Conservation (phyloP, 2,888 invertebrate genomes). For the Rhingia rostrata region DNA sequence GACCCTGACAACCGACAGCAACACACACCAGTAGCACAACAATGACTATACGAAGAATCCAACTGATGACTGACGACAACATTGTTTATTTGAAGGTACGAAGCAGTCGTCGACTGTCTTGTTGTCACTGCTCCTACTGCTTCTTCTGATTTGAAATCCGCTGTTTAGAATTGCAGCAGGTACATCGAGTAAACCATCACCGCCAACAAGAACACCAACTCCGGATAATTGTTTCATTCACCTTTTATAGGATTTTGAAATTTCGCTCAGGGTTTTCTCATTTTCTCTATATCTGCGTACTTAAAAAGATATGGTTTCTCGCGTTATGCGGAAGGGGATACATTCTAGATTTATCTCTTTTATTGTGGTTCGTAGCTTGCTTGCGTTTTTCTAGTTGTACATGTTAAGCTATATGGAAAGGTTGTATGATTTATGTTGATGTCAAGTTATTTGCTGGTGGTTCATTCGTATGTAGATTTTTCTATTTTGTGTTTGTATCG, state of each 20-base stretch:
- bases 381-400: not conserved
- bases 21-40: slow-evolving; percentile 11
- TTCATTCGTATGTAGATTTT: not conserved
- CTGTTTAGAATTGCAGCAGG: slow-evolving; percentile 30
- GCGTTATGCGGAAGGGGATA: slow-evolving; percentile 10
- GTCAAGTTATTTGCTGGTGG: not conserved
- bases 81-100: slow-evolving; percentile 17
- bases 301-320: not conserved
- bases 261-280: slow-evolving; percentile 17
- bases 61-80: slow-evolving; percentile 12
- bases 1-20: slow-evolving; percentile 44
- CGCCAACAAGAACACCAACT: too few relatives aligned
- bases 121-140: slow-evolving; percentile 12
- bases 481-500: not conserved
- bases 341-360: slow-evolving; percentile 17
- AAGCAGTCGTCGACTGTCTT: not conserved
- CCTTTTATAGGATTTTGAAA: slow-evolving; percentile 52
- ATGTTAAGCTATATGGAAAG: not conserved
- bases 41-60: slow-evolving; percentile 4
- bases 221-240: slow-evolving; percentile 57
- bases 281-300: slow-evolving; percentile 14
- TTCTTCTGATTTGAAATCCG: slow-evolving; percentile 18
- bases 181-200: slow-evolving; percentile 26
- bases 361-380: not conserved
- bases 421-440: not conserved